Evolutionary conservation across 2,797 vertebrate genomes (phyloP).

Genomic region (Cossypha niveicapilla): DNA sequence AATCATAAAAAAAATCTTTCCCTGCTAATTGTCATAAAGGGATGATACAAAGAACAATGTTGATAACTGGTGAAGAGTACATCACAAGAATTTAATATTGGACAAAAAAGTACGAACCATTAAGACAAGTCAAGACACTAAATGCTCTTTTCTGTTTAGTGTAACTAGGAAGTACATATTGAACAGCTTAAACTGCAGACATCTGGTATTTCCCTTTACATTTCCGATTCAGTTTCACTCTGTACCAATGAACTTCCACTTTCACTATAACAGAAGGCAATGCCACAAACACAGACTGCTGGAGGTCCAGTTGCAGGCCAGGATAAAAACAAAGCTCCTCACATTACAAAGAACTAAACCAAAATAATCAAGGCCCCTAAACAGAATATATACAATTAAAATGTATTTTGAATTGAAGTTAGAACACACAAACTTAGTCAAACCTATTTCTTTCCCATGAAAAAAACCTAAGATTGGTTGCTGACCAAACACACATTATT

Average conservation of each 20-base stretch:
- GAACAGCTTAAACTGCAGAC: neutral
- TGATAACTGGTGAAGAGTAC: neutral
- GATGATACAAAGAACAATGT: neutral
- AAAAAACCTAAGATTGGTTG: neutral
- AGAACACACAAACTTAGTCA: neutral
- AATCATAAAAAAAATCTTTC: neutral
- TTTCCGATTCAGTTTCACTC: neutral
- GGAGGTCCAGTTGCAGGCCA: neutral
- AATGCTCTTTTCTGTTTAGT: neutral
- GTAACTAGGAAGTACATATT: neutral
- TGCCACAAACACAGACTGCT: neutral
- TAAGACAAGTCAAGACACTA: neutral
- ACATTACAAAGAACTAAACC: neutral
- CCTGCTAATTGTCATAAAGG: neutral
- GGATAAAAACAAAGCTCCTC: neutral
- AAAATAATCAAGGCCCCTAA: neutral
- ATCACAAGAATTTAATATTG: neutral
- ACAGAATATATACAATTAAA: neutral
- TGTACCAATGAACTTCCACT: neutral
- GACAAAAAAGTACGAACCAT: neutral
- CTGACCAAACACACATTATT: neutral
- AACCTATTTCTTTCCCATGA: accelerated
- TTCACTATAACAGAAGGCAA: neutral
- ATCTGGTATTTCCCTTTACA: neutral
- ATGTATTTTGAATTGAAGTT: neutral